Percentiles rank a stretch among this genome's conserved stretches.
These are phyloP conservation scores for Sycon ciliatum DNA, from an alignment of 37 sponge, comb jelly and placozoan genomes.

Conservation along the genomic window DNA sequence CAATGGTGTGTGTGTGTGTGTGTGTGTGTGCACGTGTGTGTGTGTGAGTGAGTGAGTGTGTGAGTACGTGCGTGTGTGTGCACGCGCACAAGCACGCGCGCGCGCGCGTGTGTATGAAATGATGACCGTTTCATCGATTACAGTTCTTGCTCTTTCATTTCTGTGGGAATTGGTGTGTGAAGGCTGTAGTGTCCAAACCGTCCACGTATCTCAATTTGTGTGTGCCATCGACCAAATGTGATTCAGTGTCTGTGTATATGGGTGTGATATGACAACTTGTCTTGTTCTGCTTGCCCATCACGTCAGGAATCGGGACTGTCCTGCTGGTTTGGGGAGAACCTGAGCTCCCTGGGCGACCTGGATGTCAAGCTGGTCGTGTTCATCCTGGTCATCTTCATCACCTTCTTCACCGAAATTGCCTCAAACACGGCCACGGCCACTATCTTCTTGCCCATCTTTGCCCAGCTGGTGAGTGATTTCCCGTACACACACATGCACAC, in stretches of 20 bases:
- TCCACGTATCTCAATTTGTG: no score
- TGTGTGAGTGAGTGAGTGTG: not conserved
- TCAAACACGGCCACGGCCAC: slow-evolving; percentile 86
- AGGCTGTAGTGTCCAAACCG: no score
- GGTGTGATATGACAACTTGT: no score
- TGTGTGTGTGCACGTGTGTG: no score
- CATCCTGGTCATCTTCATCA: slow-evolving; percentile 43
- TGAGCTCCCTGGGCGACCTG: slow-evolving; percentile 30
- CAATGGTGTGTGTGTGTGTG: no score
- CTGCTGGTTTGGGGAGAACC: slow-evolving; percentile 48
- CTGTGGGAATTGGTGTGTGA: no score
- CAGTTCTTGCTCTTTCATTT: slow-evolving; percentile 42
- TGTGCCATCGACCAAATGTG: no score
- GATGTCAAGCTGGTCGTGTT: slow-evolving; percentile 39
- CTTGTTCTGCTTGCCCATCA: no score
- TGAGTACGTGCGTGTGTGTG: no score
- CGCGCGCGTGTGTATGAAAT: no score
- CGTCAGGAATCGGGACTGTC: slow-evolving; percentile 64
- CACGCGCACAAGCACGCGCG: no score
- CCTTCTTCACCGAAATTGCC: slow-evolving; percentile 66
- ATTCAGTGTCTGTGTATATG: no score
- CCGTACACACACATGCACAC: not conserved
- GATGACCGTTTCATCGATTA: slow-evolving; percentile 36
- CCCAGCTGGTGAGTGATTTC: slow-evolving; percentile 45
- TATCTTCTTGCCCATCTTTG: slow-evolving; percentile 81